phyloP scores from a whole-genome alignment of 2,797 vertebrate species.

The Poecile montanus region DNA sequence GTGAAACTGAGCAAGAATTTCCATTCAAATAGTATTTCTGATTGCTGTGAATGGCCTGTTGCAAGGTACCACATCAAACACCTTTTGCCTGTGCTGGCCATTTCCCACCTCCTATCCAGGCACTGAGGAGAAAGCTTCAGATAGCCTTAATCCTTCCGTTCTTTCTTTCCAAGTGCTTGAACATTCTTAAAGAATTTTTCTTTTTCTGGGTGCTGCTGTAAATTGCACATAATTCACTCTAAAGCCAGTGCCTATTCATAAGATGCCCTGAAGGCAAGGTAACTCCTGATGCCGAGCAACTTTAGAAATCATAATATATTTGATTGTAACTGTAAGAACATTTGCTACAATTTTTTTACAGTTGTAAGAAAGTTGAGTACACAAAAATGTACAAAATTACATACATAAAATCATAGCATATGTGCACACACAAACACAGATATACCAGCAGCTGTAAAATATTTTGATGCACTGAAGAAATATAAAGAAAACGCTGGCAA shows the following conservation, averaged over 20 bases:
- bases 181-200: background rate
- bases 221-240: background rate
- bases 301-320: background rate
- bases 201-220: background rate
- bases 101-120: background rate
- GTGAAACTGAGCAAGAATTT: background rate
- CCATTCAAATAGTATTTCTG: background rate
- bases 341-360: background rate
- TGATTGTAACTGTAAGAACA: background rate
- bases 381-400: background rate
- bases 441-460: background rate
- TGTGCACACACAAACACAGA: fast-evolving
- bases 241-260: background rate
- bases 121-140: background rate
- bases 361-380: background rate
- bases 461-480: background rate
- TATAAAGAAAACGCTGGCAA: background rate
- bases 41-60: background rate
- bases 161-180: background rate
- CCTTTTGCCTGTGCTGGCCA: background rate
- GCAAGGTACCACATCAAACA: background rate
- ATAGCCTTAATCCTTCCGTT: background rate
- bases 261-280: background rate
- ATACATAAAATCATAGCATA: background rate
- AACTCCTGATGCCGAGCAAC: background rate